Conservation (phyloP, 1,140 invertebrate genomes). For the Anastrepha ludens region DNA sequence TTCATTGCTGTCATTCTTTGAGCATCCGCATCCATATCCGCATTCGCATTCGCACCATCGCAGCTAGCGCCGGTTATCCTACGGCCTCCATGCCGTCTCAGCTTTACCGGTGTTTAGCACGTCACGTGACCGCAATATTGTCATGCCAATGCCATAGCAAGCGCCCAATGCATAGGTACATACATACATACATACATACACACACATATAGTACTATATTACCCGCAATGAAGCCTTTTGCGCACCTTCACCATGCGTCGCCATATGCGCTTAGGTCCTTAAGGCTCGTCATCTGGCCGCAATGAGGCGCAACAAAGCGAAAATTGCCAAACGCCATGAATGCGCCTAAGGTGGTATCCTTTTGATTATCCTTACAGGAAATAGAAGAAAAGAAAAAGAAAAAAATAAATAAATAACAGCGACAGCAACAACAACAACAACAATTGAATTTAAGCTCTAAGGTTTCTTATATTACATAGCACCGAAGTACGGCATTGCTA, state of each 20-base stretch:
- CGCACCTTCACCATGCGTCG: not conserved
- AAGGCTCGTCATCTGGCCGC: conserved; percentile 19
- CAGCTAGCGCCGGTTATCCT: not conserved
- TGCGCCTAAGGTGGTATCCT: conserved; percentile 46
- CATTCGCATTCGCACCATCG: not conserved
- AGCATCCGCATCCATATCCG: conserved; percentile 3
- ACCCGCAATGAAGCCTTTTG: not conserved
- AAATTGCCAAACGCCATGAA: conserved; percentile 29
- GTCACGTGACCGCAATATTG: conserved; percentile 49
- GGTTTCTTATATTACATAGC: conserved; percentile 19
- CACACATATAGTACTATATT: no score
- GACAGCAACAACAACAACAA: not conserved
- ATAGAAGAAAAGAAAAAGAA: not conserved
- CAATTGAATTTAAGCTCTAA: not conserved
- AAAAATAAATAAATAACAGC: not conserved
- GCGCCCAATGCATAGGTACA: not conserved
- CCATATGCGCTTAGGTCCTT: not conserved
- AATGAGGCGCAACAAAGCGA: conserved; percentile 1
- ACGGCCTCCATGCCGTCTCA: not conserved
- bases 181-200: no score
- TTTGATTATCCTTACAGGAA: conserved; percentile 27
- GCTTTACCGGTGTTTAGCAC: not conserved
- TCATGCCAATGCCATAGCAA: conserved; percentile 24
- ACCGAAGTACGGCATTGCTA: not conserved
- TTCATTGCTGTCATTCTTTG: conserved; percentile 46